These are phyloP conservation scores for Halcyon chelicuti DNA, from an alignment of 2,797 vertebrate genomes.

Conservation along the genomic window DNA sequence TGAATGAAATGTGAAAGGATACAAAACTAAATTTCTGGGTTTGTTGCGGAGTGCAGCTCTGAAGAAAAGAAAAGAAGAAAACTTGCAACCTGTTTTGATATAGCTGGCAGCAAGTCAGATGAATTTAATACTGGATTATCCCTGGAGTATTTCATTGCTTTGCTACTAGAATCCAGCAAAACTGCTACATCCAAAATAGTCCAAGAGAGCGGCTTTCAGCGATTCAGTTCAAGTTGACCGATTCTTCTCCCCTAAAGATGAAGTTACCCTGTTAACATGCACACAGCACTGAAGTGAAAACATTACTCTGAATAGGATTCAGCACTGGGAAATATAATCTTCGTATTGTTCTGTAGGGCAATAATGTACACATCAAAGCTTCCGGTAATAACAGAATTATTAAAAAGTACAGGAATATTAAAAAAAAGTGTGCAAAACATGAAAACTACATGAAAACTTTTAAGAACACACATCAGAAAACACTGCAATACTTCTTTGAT, in stretches of 20 bases:
- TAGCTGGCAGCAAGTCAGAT: slow-evolving; percentile 15
- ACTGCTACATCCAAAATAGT: not conserved
- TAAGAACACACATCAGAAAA: not conserved
- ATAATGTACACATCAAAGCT: not conserved
- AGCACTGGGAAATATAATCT: not conserved
- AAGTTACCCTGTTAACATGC: not conserved
- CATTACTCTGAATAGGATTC: not conserved
- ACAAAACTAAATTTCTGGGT: not conserved
- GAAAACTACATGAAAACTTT: not conserved
- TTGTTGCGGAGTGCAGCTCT: not conserved
- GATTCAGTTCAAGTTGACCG: not conserved
- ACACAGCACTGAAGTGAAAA: not conserved
- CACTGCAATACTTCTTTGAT: not conserved
- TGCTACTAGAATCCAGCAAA: not conserved
- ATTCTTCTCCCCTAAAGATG: not conserved
- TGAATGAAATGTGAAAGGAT: not conserved
- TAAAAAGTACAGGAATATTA: not conserved
- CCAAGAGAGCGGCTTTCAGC: not conserved
- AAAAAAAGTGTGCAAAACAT: not conserved
- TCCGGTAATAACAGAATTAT: not conserved
- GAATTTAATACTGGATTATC: slow-evolving; percentile 8
- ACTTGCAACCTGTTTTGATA: not conserved
- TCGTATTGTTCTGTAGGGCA: not conserved
- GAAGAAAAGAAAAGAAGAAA: not conserved
- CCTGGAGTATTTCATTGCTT: not conserved